Evolutionary conservation across 2,888 invertebrate species (phyloP).

Genomic region (Thalpophila matura): DNA sequence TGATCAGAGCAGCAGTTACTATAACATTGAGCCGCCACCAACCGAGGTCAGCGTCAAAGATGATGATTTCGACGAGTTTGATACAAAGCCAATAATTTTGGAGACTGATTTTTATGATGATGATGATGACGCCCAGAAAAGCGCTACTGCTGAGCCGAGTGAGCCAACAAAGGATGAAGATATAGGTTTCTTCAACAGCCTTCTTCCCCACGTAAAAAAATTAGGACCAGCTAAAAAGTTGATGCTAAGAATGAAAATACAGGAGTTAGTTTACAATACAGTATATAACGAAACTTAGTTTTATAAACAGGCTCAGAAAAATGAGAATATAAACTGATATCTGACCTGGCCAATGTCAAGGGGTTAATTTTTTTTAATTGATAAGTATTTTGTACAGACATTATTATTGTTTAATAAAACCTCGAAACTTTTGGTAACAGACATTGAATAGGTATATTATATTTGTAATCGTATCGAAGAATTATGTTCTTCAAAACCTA

Average conservation of each 20-base stretch:
- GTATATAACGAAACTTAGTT: conserved; percentile 82
- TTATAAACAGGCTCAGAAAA: conserved; percentile 11
- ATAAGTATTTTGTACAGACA: conserved; percentile 5
- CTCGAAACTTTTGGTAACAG: too few species aligned
- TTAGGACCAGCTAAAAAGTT: conserved; percentile 86
- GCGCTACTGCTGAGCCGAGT: conserved; percentile 60
- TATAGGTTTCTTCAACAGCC: conserved; percentile 86
- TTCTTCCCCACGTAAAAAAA: conserved; percentile 86
- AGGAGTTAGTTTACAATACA: conserved; percentile 87
- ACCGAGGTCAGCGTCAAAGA: conserved; percentile 74
- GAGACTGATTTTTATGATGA: conserved; percentile 88
- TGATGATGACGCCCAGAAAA: conserved; percentile 81
- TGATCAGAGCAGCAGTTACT: conserved; percentile 76
- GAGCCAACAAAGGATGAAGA: conserved; percentile 84
- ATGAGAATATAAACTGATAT: conserved; percentile 4
- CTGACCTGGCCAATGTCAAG: neutral
- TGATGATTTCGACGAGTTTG: conserved; percentile 88
- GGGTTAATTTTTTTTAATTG: conserved; percentile 1
- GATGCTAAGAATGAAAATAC: conserved; percentile 88
- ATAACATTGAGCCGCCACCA: conserved; percentile 72
- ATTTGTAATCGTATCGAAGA: too few species aligned
- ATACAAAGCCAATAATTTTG: conserved; percentile 86
- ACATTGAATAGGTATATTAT: too few species aligned
- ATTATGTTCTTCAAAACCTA: too few species aligned
- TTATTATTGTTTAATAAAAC: neutral